Evolutionary conservation across 1,140 invertebrate genomes (phyloP).

Genomic region (Ridgeia piscesae): DNA sequence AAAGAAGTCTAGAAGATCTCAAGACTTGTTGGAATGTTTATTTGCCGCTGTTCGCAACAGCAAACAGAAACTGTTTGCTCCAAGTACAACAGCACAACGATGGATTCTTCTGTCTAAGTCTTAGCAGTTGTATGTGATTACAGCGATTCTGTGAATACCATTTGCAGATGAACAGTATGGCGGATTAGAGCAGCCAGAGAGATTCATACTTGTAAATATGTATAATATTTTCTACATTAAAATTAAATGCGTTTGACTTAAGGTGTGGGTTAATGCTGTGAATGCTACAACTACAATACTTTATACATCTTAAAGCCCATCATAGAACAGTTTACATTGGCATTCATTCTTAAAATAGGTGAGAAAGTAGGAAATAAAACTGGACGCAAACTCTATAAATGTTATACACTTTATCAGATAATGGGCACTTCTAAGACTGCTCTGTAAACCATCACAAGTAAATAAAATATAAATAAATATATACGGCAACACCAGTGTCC

Average conservation of each 20-base stretch:
- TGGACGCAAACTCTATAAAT: not conserved
- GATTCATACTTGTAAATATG: not conserved
- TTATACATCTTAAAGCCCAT: not conserved
- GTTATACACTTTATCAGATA: not conserved
- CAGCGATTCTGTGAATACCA: not conserved
- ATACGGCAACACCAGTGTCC: not conserved
- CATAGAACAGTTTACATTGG: not conserved
- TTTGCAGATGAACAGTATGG: not conserved
- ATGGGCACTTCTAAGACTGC: not conserved
- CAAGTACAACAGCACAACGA: no score
- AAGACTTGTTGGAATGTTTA: constrained; percentile 4
- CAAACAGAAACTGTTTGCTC: not conserved
- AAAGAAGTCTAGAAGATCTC: not conserved
- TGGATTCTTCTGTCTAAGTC: no score
- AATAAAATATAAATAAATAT: not conserved
- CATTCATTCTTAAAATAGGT: not conserved
- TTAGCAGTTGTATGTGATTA: no score
- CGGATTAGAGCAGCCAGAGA: not conserved
- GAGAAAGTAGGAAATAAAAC: not conserved
- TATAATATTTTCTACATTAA: not conserved
- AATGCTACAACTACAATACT: no score
- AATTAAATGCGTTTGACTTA: not conserved
- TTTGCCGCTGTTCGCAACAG: not conserved
- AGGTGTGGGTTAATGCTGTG: not conserved
- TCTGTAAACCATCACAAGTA: not conserved